Evolutionary conservation across 2,113 vertebrate species (phyloP).

Genomic region (Butorides virescens): DNA sequence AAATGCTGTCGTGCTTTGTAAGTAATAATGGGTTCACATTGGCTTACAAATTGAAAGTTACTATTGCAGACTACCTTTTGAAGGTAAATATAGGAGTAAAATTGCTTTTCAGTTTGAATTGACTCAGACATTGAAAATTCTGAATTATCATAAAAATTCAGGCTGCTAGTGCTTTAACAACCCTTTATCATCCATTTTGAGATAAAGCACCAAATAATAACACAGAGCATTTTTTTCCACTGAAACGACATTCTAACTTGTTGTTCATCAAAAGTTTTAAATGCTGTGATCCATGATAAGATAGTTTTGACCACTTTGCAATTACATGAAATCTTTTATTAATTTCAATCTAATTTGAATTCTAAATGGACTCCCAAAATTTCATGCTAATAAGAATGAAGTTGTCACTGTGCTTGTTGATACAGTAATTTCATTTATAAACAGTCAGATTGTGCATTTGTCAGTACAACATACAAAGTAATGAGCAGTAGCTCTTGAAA

Average conservation of each 20-base stretch:
- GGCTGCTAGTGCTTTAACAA: not conserved
- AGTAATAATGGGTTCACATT: not conserved
- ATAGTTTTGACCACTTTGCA: not conserved
- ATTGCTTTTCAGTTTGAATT: constrained; percentile 37
- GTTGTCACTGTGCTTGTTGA: not conserved
- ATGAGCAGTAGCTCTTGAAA: not conserved
- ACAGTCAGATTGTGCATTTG: not conserved
- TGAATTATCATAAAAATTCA: constrained; percentile 29
- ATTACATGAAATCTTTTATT: not conserved
- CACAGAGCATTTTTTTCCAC: not conserved
- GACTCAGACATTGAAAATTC: constrained; percentile 40
- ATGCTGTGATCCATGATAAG: not conserved
- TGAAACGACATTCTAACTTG: not conserved
- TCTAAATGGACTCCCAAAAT: not conserved
- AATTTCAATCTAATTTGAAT: not conserved
- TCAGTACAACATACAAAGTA: not conserved
- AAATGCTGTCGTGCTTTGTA: not conserved
- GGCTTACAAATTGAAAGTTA: constrained; percentile 10
- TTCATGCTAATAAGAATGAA: not conserved
- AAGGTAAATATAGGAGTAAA: constrained; percentile 33
- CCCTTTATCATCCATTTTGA: not conserved
- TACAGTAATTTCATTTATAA: not conserved
- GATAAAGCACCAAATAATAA: not conserved
- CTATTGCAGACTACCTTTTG: not conserved
- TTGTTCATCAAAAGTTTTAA: not conserved